A percentile compares a stretch with the other conserved stretches of the same genome.
phyloP scores from a whole-genome alignment of 2,888 invertebrate genomes.

The Peribatodes rhomboidaria region DNA sequence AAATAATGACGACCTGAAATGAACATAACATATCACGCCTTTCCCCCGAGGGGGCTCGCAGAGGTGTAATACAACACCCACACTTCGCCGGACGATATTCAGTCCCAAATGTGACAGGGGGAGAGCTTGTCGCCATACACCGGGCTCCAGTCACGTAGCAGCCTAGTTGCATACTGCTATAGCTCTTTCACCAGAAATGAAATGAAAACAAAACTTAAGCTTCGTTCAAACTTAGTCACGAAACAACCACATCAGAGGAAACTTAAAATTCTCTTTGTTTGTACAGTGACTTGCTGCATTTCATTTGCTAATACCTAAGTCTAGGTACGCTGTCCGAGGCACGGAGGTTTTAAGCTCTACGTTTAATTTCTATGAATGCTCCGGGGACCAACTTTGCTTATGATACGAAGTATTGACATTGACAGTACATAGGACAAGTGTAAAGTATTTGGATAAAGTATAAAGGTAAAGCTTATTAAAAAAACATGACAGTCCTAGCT shows the following conservation, averaged over 20 bases:
- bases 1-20: too few species aligned
- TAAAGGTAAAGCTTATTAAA: too few species aligned
- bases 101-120: too few species aligned
- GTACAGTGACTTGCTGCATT: conserved; percentile 21
- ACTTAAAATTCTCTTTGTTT: conserved; percentile 23
- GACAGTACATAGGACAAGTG: conserved; percentile 13
- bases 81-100: too few species aligned
- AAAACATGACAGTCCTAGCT: too few species aligned
- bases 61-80: too few species aligned
- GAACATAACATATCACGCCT: too few species aligned
- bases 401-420: background rate
- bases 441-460: too few species aligned
- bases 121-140: too few species aligned
- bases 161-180: too few species aligned
- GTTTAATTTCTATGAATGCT: conserved; percentile 31
- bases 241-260: conserved; percentile 2
- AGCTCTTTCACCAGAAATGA: background rate
- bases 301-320: conserved; percentile 25
- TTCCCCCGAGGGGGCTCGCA: too few species aligned
- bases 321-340: conserved; percentile 7
- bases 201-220: background rate
- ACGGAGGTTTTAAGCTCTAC: conserved; percentile 28
- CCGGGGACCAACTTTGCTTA: conserved; percentile 17
- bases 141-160: too few species aligned
- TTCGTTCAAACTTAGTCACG: background rate